phyloP scores from a whole-genome alignment of 1,140 invertebrate genomes.

The Anadara kagoshimensis region DNA sequence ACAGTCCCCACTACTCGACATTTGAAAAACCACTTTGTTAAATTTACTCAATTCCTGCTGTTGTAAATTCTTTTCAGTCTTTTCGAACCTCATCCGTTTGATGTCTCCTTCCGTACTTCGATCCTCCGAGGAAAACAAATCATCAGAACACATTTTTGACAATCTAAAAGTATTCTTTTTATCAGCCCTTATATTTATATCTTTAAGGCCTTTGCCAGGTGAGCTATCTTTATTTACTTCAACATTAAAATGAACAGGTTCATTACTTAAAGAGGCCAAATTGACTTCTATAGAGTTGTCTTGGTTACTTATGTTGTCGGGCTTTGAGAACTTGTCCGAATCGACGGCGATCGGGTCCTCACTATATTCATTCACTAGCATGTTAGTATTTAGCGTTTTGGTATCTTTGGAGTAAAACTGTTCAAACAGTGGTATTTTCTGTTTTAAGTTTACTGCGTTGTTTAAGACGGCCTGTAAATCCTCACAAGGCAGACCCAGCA shows the following conservation, averaged over 20 bases:
- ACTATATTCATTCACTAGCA: constrained; percentile 77
- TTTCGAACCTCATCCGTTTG: constrained; percentile 61
- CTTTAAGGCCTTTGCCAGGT: constrained; percentile 46
- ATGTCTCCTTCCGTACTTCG: constrained; percentile 38
- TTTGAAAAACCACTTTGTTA: constrained; percentile 44
- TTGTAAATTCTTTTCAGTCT: constrained; percentile 68
- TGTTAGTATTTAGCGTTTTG: constrained; percentile 81
- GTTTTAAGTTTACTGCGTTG: constrained; percentile 29
- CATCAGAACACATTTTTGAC: constrained; percentile 46
- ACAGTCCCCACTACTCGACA: too few species aligned
- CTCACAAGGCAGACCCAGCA: constrained; percentile 2
- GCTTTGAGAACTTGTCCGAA: constrained; percentile 80
- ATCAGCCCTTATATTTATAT: constrained; percentile 55
- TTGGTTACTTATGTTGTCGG: constrained; percentile 36
- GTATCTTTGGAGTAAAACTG: constrained; percentile 80
- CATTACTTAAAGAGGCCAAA: constrained; percentile 2
- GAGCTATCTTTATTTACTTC: constrained; percentile 25
- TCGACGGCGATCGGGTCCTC: constrained; percentile 78
- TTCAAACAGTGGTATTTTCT: constrained; percentile 72
- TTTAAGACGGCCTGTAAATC: constrained; percentile 31
- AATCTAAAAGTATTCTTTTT: too few species aligned
- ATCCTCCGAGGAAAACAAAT: constrained; percentile 35
- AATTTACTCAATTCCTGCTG: constrained; percentile 65
- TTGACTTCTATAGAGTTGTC: constrained; percentile 24
- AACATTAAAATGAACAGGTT: constrained; percentile 17